Evolutionary conservation across 2,888 invertebrate species (phyloP).

Genomic region (Cetonia aurata): DNA sequence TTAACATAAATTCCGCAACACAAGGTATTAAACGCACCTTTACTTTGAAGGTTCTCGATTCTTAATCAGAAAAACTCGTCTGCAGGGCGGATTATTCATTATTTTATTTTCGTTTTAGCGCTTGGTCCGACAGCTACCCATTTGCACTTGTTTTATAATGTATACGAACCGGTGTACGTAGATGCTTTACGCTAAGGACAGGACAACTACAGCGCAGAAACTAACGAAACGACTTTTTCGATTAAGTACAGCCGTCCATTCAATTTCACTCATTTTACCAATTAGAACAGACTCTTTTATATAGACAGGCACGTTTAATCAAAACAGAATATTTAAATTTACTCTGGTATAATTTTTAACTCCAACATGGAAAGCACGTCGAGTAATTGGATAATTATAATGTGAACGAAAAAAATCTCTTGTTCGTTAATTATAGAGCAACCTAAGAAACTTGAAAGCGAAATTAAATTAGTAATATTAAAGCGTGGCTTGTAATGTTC

Average conservation of each 20-base stretch:
- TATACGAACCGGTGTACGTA: neutral
- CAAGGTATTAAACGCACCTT: slow-evolving; percentile 47
- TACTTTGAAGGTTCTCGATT: slow-evolving; percentile 44
- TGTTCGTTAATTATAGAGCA: no score
- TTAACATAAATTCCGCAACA: no score
- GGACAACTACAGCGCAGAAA: neutral
- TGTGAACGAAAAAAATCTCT: no score
- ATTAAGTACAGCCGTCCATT: slow-evolving; percentile 6
- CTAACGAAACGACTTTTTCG: slow-evolving; percentile 10
- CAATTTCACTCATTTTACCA: slow-evolving; percentile 21
- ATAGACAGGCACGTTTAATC: slow-evolving; percentile 11
- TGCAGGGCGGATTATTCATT: slow-evolving; percentile 46
- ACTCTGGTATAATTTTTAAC: slow-evolving; percentile 10
- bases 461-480: no score
- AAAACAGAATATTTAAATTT: slow-evolving; percentile 13
- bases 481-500: no score
- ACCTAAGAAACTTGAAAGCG: no score
- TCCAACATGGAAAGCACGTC: neutral
- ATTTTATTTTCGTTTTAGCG: slow-evolving; percentile 44
- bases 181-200: slow-evolving; percentile 13
- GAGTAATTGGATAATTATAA: neutral
- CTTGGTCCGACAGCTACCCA: slow-evolving; percentile 16
- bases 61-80: slow-evolving; percentile 49
- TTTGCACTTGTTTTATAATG: slow-evolving; percentile 18
- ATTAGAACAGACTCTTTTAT: slow-evolving; percentile 34